These are phyloP conservation scores for Hoplodrina blanda DNA, from an alignment of 2,888 invertebrate species.

Conservation along the genomic window DNA sequence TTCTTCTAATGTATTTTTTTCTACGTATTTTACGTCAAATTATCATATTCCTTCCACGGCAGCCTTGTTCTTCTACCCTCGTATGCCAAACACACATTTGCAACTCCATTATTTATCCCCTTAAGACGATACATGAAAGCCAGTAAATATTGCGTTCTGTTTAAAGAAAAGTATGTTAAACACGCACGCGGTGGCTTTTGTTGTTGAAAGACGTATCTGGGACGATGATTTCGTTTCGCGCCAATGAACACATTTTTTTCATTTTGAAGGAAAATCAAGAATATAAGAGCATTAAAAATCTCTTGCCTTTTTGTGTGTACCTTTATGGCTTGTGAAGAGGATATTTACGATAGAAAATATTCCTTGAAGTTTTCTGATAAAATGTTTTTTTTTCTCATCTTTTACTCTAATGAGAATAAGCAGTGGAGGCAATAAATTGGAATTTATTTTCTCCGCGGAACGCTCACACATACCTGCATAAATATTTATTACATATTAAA, in stretches of 20 bases:
- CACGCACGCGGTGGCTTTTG: constrained; percentile 82
- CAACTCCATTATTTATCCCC: constrained; percentile 83
- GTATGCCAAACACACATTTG: constrained; percentile 78
- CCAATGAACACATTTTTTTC: constrained; percentile 86
- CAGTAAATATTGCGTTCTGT: constrained; percentile 81
- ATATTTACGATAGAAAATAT: constrained; percentile 76
- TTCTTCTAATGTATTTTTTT: constrained; percentile 56
- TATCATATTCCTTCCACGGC: constrained; percentile 73
- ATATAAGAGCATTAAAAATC: constrained; percentile 82
- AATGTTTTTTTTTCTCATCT: constrained; percentile 76
- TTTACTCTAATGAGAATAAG: constrained; percentile 83
- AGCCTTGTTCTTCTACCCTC: constrained; percentile 70
- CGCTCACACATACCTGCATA: constrained; percentile 76
- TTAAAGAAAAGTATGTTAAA: constrained; percentile 86
- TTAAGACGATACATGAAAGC: constrained; percentile 81
- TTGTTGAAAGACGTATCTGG: constrained; percentile 85
- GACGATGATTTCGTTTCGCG: constrained; percentile 85
- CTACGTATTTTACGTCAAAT: constrained; percentile 72
- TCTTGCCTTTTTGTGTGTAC: constrained; percentile 77
- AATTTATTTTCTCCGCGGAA: constrained; percentile 81
- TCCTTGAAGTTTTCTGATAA: constrained; percentile 79
- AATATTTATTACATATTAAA: constrained; percentile 84
- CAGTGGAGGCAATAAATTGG: constrained; percentile 81
- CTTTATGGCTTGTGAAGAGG: constrained; percentile 72
- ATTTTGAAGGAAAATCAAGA: constrained; percentile 82